Percentiles rank a stretch among this genome's conserved stretches.
phyloP scores from a whole-genome alignment of 2,797 vertebrate genomes.

The Enteromius treurensis region DNA sequence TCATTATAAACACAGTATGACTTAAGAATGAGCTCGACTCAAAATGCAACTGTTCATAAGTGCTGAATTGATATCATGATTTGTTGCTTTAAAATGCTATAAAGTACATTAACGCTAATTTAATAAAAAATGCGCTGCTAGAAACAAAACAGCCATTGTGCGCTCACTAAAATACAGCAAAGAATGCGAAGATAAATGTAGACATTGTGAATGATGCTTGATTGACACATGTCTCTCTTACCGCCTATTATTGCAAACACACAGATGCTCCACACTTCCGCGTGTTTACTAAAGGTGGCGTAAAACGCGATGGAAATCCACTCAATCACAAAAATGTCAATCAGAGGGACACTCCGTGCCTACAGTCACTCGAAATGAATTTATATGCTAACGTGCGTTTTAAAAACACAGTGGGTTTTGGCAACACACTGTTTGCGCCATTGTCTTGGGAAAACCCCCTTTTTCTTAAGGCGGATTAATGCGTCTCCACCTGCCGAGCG shows the following conservation, averaged over 20 bases:
- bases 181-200: background rate
- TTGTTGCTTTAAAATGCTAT: background rate
- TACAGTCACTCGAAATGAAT: slow-evolving; percentile 44
- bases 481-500: slow-evolving; percentile 39
- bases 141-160: background rate
- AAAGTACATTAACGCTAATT: background rate
- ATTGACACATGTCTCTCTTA: slow-evolving; percentile 18
- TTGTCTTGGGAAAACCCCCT: slow-evolving; percentile 56
- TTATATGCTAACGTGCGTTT: slow-evolving; percentile 60
- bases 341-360: slow-evolving; percentile 39
- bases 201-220: slow-evolving; percentile 3
- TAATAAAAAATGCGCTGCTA: background rate
- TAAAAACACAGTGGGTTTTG: slow-evolving; percentile 48
- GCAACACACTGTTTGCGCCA: slow-evolving; percentile 53
- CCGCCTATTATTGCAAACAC: slow-evolving; percentile 4
- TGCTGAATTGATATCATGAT: background rate
- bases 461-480: slow-evolving; percentile 61
- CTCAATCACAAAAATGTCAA: slow-evolving; percentile 51
- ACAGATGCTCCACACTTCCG: slow-evolving; percentile 5
- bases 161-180: background rate
- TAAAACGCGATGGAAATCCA: slow-evolving; percentile 47
- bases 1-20: background rate
- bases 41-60: background rate
- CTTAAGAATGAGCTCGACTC: slow-evolving; percentile 1
- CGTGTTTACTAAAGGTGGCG: slow-evolving; percentile 47